Evolutionary conservation across 2,888 invertebrate genomes (phyloP).

Genomic region (Criorhina ranunculi): DNA sequence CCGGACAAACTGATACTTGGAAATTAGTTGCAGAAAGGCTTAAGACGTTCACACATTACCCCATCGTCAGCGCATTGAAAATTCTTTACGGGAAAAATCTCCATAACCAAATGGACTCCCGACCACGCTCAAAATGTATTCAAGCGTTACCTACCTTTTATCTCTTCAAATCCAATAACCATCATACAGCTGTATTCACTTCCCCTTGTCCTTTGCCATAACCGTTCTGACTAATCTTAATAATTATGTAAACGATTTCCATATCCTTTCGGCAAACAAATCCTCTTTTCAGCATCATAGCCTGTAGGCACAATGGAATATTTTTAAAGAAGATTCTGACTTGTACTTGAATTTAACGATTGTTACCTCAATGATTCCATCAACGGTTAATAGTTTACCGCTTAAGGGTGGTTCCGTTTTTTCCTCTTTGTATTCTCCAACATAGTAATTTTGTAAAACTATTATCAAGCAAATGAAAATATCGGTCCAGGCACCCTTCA

Average conservation of each 20-base stretch:
- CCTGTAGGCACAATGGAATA: constrained; percentile 2
- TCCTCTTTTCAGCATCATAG: constrained; percentile 34
- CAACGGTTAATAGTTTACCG: constrained; percentile 34
- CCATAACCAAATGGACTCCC: not conserved
- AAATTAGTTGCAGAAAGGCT: too few relatives aligned
- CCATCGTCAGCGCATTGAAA: too few relatives aligned
- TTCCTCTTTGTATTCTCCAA: not conserved
- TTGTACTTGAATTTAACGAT: constrained; percentile 28
- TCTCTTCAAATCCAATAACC: constrained; percentile 32
- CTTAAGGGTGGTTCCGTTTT: constrained; percentile 49
- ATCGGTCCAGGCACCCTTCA: constrained; percentile 22
- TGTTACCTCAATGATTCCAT: constrained; percentile 13
- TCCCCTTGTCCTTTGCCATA: not conserved
- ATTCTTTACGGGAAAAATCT: not conserved
- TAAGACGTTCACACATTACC: too few relatives aligned
- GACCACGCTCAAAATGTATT: constrained; percentile 1
- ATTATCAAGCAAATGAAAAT: constrained; percentile 41
- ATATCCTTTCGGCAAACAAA: constrained; percentile 35
- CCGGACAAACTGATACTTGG: too few relatives aligned
- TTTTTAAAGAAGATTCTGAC: not conserved
- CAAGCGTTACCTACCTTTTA: constrained; percentile 17
- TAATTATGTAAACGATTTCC: constrained; percentile 46
- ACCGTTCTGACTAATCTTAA: constrained; percentile 11
- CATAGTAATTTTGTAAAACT: constrained; percentile 51
- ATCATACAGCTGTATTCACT: constrained; percentile 1